These are phyloP conservation scores for Mythimna impura DNA, from an alignment of 2,888 invertebrate genomes.

Conservation along the genomic window DNA sequence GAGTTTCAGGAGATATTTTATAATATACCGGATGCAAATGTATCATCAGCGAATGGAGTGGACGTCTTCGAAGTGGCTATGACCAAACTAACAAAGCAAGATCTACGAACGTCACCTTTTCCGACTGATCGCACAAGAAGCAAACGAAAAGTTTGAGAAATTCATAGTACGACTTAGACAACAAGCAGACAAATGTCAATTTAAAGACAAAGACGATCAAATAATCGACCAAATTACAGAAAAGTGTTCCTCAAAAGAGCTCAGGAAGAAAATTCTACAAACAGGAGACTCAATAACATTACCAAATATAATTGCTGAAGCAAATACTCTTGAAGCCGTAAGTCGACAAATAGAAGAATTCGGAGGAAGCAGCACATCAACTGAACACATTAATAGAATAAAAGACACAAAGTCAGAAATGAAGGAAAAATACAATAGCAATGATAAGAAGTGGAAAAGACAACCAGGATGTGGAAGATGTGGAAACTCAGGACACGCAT, in stretches of 20 bases:
- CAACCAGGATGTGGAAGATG: background rate
- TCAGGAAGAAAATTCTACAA: background rate
- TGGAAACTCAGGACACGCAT: background rate
- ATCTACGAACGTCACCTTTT: background rate
- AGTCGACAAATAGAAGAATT: background rate
- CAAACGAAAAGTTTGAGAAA: background rate
- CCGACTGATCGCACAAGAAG: background rate
- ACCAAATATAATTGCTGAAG: background rate
- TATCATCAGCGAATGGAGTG: background rate
- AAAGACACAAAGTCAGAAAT: background rate
- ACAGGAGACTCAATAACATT: background rate
- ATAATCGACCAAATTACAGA: slow-evolving; percentile 1
- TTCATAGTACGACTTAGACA: background rate
- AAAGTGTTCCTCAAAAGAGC: background rate
- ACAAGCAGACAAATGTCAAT: background rate
- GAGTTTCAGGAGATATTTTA: background rate
- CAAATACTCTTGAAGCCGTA: background rate
- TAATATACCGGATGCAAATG: background rate
- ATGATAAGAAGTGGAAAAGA: background rate
- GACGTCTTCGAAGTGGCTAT: background rate
- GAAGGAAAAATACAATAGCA: background rate
- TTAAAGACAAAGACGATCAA: background rate
- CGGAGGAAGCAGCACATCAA: slow-evolving; percentile 3
- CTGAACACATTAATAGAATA: background rate
- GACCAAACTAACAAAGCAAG: background rate